A percentile compares a stretch with the other conserved stretches of the same genome.
These are phyloP conservation scores for Phenganax marumi DNA, from an alignment of 92 coral and sea anemone species.

Conservation along the genomic window DNA sequence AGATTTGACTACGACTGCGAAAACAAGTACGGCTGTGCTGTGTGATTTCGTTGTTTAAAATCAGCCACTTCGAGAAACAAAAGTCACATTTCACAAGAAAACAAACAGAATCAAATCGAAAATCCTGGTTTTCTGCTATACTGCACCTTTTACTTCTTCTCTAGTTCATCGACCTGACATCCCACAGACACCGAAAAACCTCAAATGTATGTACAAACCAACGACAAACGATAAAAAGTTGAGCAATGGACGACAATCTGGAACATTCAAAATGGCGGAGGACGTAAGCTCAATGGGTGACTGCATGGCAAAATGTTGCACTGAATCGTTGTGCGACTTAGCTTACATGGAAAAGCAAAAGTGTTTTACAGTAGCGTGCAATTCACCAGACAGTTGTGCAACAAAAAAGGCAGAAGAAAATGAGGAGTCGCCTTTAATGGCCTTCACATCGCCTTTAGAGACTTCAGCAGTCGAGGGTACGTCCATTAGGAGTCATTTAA, in stretches of 20 bases:
- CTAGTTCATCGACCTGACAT: constrained; percentile 66
- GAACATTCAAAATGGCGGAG: constrained; percentile 73
- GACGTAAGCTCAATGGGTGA: constrained; percentile 69
- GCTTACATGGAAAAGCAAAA: constrained; percentile 70
- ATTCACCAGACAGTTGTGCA: constrained; percentile 49
- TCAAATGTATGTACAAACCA: constrained; percentile 76
- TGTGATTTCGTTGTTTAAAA: too few species aligned
- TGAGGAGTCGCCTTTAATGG: constrained; percentile 24
- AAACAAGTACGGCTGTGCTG: too few species aligned
- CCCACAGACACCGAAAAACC: constrained; percentile 69
- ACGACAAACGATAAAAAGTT: constrained; percentile 77
- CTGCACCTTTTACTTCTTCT: neutral
- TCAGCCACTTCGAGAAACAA: too few species aligned
- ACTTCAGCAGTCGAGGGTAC: constrained; percentile 14
- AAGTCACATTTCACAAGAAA: too few species aligned
- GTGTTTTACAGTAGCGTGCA: constrained; percentile 84
- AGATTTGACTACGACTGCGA: too few species aligned
- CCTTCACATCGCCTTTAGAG: constrained; percentile 36
- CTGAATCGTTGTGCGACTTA: constrained; percentile 68
- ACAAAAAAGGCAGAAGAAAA: neutral
- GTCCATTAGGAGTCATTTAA: neutral
- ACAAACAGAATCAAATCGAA: too few species aligned
- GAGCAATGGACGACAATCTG: constrained; percentile 55
- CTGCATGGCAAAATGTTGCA: constrained; percentile 89
- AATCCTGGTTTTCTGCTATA: too few species aligned